Percentiles rank a stretch among this genome's conserved stretches.
Conservation (phyloP, 2,113 vertebrate genomes). For the Rhynchomys soricoides region DNA sequence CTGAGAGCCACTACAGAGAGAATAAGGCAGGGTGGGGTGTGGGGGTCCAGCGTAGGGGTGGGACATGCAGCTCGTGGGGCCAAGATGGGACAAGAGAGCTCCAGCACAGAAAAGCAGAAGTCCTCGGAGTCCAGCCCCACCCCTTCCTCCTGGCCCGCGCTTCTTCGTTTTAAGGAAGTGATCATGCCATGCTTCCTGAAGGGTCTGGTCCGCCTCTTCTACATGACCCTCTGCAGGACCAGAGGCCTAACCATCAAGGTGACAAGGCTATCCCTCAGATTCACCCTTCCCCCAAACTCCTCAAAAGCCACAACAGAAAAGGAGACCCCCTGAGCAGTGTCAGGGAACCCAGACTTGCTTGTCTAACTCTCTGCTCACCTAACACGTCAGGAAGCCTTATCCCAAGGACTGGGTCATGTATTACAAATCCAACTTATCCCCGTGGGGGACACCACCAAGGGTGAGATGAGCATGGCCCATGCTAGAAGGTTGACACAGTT, state of each 20-base stretch:
- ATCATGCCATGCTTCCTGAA: neutral
- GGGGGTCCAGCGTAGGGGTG: too few relatives aligned
- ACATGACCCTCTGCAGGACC: neutral
- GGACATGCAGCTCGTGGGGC: neutral
- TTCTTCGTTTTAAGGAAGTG: constrained; percentile 20
- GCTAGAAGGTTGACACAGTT: neutral
- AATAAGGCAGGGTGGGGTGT: neutral
- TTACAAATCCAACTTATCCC: neutral
- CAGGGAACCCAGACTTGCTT: neutral
- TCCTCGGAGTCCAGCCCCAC: neutral
- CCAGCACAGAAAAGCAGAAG: neutral
- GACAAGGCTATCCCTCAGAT: too few relatives aligned
- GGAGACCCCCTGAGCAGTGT: neutral
- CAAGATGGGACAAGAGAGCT: neutral
- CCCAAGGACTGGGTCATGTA: neutral
- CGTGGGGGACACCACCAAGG: neutral
- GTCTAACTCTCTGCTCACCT: neutral
- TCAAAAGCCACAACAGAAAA: neutral
- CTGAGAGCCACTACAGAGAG: neutral
- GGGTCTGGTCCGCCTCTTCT: neutral
- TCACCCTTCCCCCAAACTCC: neutral
- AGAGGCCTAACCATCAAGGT: neutral
- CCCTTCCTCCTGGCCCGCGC: neutral
- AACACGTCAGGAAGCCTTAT: neutral
- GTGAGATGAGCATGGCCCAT: neutral